Evolutionary conservation across 2,113 vertebrate species (phyloP), one percentile per base, ranked within the genome.

Genomic region (Xenus cinereus): DNA sequence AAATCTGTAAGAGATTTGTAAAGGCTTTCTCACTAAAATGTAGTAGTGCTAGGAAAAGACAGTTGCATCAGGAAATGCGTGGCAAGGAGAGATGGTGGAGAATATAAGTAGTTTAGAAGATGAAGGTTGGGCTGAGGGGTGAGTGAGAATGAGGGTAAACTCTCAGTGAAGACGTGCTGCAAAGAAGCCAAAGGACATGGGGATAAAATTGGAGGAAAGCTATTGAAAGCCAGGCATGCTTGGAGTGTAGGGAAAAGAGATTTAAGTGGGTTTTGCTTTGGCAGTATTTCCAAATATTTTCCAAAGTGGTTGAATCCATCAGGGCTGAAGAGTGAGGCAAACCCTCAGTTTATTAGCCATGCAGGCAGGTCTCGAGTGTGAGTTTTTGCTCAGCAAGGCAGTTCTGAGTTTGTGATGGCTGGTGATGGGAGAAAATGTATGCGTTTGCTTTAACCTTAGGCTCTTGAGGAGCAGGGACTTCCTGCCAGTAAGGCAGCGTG

Each of bases 41-140:
- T 30, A 8, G 41, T 45, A 26, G 30, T 33, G 56, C 63, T 50
- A 67, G 76, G 87, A 87, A 51, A 51, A 75, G 57, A 56, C 48
- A 63, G 46, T 73, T 57, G 43, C 62, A 41, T 85, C 51, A 88
- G 84, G 82, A 91, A 88, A 87, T 45, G 59, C 15, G 4, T 10
- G 32, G 26, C 77, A 84, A 74, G 83, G 41, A 85, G 89, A 86
- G 66, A 82, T 66, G 71, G 62, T 83, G 67, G 86, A 87, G 69
- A 77, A 51, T 83, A 77, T 33, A 64, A 87, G 56, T 71, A 74
- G 86, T 87, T 85, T 11, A 93, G 90, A 93, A 95, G 95, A 92
- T 19, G 39, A 37, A 93, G 78, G 88, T 83, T 74, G 67, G 62
- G 62, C 68, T 66, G 84, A 78, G 87, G 43, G 32, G 14, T 66